Percentiles rank a stretch among this genome's conserved stretches.
phyloP scores from a whole-genome alignment of 2,888 invertebrate species.

The Callyntrura sp. region DNA sequence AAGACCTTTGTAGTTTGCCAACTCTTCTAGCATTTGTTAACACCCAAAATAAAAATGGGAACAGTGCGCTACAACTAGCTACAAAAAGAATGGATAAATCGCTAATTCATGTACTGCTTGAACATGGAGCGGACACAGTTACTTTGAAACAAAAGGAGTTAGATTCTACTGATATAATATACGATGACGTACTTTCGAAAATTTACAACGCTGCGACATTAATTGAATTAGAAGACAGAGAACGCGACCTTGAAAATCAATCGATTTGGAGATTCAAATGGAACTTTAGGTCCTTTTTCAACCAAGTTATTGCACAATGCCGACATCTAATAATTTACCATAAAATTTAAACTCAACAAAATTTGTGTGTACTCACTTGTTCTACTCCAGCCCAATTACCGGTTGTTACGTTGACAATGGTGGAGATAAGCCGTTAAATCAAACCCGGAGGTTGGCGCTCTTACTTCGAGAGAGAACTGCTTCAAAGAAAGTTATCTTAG shows the following conservation, averaged over 20 bases:
- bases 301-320: not conserved
- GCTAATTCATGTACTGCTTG: not conserved
- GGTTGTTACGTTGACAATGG: no score
- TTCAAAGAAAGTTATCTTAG: not conserved
- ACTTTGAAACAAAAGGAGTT: not conserved
- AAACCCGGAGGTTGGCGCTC: no score
- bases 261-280: not conserved
- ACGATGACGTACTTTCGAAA: not conserved
- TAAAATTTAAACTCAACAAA: not conserved
- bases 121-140: not conserved
- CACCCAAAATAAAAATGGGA: not conserved
- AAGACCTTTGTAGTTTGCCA: no score
- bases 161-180: not conserved
- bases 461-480: no score
- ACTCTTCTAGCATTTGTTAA: no score
- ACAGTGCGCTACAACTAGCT: not conserved
- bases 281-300: not conserved
- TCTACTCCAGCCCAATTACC: no score
- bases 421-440: no score
- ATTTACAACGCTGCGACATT: not conserved
- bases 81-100: not conserved
- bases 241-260: not conserved
- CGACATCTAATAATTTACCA: not conserved
- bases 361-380: not conserved
- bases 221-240: not conserved